A percentile compares a stretch with the other conserved stretches of the same genome.
Conservation (phyloP, 2,113 vertebrate species). For the Silurus meridionalis region DNA sequence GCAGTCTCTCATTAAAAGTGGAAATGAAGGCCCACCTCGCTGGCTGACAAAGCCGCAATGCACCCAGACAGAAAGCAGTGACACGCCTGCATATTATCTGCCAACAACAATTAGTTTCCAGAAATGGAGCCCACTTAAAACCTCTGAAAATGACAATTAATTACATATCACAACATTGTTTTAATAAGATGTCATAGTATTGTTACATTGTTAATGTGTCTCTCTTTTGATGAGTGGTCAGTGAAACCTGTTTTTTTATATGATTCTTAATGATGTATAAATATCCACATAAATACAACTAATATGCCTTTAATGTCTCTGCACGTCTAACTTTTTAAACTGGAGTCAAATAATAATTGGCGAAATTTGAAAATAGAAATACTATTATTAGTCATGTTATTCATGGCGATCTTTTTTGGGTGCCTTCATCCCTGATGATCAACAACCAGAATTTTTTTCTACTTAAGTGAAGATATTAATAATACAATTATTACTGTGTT, state of each 20-base stretch:
- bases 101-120: slow-evolving; percentile 45
- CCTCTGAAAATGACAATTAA: slow-evolving; percentile 36
- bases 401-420: background rate
- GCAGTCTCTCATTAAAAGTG: slow-evolving; percentile 48
- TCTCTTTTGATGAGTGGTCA: background rate
- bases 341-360: background rate
- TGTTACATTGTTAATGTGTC: slow-evolving; percentile 28
- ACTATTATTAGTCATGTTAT: background rate
- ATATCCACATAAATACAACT: background rate
- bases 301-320: background rate
- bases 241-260: slow-evolving; percentile 13
- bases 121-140: slow-evolving; percentile 20
- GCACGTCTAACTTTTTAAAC: background rate
- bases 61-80: slow-evolving; percentile 24
- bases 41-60: slow-evolving; percentile 41
- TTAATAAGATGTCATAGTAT: slow-evolving; percentile 42
- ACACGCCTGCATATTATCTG: slow-evolving; percentile 48
- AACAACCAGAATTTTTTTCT: background rate
- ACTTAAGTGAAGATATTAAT: background rate
- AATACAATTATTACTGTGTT: background rate
- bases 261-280: background rate
- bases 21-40: slow-evolving; percentile 46
- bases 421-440: background rate
- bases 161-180: slow-evolving; percentile 29
- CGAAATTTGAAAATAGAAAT: background rate